Conservation (phyloP, 2,797 vertebrate species). For the Ambastaia sidthimunki region DNA sequence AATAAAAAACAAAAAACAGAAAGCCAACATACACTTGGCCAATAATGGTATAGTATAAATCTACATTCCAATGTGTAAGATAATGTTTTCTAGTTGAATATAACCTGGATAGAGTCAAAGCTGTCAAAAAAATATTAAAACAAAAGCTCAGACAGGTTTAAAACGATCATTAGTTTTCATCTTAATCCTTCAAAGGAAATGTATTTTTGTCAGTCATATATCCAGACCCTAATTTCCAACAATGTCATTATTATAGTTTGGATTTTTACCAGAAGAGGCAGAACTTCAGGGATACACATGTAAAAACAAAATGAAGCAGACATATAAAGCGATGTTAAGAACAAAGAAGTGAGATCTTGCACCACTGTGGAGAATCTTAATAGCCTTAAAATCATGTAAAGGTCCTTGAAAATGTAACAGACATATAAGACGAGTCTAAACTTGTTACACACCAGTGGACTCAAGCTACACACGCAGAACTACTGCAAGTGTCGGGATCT, state of each 20-base stretch:
- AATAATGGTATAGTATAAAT: slow-evolving; percentile 85
- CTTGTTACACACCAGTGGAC: slow-evolving; percentile 9
- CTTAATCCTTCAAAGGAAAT: slow-evolving; percentile 66
- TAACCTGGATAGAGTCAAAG: slow-evolving; percentile 87
- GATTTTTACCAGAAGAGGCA: slow-evolving; percentile 56
- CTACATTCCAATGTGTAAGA: slow-evolving; percentile 85
- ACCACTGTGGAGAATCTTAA: slow-evolving; percentile 33
- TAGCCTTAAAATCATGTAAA: background rate
- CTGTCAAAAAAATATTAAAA: slow-evolving; percentile 73
- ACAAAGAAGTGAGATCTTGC: slow-evolving; percentile 15
- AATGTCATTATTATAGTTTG: slow-evolving; percentile 52
- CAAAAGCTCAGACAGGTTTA: slow-evolving; percentile 69
- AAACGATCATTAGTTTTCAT: slow-evolving; percentile 18
- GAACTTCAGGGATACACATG: slow-evolving; percentile 56
- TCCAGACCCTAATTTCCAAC: slow-evolving; percentile 62
- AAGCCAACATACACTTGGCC: slow-evolving; percentile 84
- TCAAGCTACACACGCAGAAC: slow-evolving; percentile 48
- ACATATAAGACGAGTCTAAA: slow-evolving; percentile 31
- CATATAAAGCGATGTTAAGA: slow-evolving; percentile 56
- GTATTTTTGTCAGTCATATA: slow-evolving; percentile 58
- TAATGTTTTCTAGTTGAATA: slow-evolving; percentile 80
- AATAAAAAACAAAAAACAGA: slow-evolving; percentile 63
- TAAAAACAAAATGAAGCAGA: slow-evolving; percentile 51
- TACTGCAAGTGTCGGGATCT: slow-evolving; percentile 22
- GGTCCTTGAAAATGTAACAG: slow-evolving; percentile 28